Evolutionary conservation across 2,797 vertebrate species (phyloP).

Genomic region (Rhinatrema bivittatum): DNA sequence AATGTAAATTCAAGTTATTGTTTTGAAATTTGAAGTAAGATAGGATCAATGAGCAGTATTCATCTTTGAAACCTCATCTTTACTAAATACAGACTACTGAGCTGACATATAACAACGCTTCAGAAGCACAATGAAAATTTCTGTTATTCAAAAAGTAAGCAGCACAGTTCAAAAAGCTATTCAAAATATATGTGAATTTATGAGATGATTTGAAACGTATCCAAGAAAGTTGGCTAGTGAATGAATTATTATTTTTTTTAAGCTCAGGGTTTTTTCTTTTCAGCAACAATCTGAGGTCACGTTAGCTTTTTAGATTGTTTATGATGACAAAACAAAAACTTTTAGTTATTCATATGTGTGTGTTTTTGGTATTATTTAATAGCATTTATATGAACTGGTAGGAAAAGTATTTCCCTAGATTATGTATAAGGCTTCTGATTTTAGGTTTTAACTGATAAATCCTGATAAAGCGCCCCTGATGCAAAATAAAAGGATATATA

Average conservation of each 20-base stretch:
- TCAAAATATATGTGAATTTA: constrained; percentile 67
- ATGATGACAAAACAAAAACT: constrained; percentile 42
- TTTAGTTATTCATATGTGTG: constrained; percentile 9
- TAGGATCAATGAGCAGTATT: no score
- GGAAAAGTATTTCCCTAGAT: no score
- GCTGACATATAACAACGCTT: constrained; percentile 47
- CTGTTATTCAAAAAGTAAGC: constrained; percentile 58
- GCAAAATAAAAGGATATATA: no score
- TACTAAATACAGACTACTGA: constrained; percentile 38
- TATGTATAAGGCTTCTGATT: no score
- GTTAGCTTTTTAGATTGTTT: constrained; percentile 52
- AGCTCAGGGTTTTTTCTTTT: constrained; percentile 41
- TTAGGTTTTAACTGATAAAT: no score
- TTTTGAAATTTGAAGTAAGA: no score
- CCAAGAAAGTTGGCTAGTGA: constrained; percentile 62
- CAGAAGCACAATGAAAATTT: constrained; percentile 57
- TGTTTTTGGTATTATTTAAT: constrained; percentile 22
- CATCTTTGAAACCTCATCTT: constrained; percentile 21
- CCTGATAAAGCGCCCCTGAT: no score
- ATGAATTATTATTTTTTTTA: no score
- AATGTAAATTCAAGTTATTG: no score
- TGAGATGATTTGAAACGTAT: constrained; percentile 59
- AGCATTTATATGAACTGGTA: no score
- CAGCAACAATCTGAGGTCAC: constrained; percentile 40
- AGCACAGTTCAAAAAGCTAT: no score